phyloP scores from a whole-genome alignment of 2,113 vertebrate genomes.

The Xyrauchen texanus region DNA sequence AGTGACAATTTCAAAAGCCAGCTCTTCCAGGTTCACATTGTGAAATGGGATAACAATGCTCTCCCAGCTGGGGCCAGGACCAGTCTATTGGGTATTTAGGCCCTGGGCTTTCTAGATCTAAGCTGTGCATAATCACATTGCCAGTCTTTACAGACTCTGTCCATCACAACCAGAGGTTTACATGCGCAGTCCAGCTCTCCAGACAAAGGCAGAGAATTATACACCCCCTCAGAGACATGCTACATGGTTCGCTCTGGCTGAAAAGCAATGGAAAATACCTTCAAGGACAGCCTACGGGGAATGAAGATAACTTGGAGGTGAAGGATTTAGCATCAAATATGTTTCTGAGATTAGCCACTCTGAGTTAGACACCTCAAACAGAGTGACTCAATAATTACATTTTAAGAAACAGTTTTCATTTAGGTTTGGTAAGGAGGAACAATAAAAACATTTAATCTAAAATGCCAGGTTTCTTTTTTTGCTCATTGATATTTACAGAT shows the following conservation, averaged over 20 bases:
- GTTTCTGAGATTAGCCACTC: conserved; percentile 12
- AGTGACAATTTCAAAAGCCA: not conserved
- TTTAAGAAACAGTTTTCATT: no score
- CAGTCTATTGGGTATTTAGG: not conserved
- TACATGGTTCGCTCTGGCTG: conserved; percentile 4
- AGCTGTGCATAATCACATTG: not conserved
- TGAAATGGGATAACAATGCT: not conserved
- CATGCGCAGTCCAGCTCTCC: not conserved
- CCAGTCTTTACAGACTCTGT: not conserved
- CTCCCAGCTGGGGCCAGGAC: conserved; percentile 1
- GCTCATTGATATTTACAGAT: no score
- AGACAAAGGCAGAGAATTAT: not conserved
- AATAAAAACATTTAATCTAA: not conserved
- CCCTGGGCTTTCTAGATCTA: not conserved
- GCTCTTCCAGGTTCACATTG: not conserved
- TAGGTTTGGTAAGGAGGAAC: not conserved
- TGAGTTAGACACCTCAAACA: not conserved
- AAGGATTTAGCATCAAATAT: not conserved
- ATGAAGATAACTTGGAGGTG: not conserved
- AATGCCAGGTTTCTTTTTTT: no score
- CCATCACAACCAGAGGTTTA: not conserved
- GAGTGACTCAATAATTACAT: no score
- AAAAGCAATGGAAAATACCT: conserved; percentile 1
- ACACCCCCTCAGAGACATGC: not conserved
- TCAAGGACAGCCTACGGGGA: conserved; percentile 2